phyloP scores from a whole-genome alignment of 1,140 invertebrate genomes.

The Conopomorpha cramerella region DNA sequence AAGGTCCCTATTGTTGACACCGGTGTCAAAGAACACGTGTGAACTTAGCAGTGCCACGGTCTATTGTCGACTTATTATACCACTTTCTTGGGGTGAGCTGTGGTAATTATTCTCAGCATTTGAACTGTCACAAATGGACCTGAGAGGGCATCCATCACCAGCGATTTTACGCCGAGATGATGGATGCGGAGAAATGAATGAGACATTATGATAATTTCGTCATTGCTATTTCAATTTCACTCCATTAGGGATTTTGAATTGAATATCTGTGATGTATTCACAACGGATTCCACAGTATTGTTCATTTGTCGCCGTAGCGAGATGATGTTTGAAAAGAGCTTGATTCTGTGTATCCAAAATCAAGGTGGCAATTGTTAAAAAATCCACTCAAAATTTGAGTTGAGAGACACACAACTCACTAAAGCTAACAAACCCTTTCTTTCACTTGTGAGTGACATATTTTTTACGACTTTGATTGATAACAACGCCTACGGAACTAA shows the following conservation, averaged over 20 bases:
- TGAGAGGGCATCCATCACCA: slow-evolving; percentile 20
- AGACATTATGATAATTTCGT: slow-evolving; percentile 42
- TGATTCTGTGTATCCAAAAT: not conserved
- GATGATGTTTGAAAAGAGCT: not conserved
- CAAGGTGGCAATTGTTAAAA: not conserved
- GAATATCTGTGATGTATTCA: slow-evolving; percentile 15
- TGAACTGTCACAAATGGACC: slow-evolving; percentile 48
- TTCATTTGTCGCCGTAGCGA: slow-evolving; percentile 8
- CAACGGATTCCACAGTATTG: slow-evolving; percentile 31
- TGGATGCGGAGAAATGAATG: slow-evolving; percentile 39
- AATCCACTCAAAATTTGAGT: not conserved
- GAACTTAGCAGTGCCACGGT: no score
- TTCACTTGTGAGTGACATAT: slow-evolving; percentile 8
- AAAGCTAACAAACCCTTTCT: slow-evolving; percentile 19
- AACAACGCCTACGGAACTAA: no score
- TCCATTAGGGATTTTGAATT: no score
- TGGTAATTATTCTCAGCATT: slow-evolving; percentile 30
- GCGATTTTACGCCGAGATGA: slow-evolving; percentile 20
- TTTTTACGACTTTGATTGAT: slow-evolving; percentile 25
- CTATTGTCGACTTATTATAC: no score
- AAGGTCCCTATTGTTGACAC: slow-evolving; percentile 15
- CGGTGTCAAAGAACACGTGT: slow-evolving; percentile 25
- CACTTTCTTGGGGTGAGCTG: no score
- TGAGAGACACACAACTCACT: slow-evolving; percentile 4
- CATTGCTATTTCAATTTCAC: slow-evolving; percentile 44